Base-by-base conservation (phyloP, 1,140 invertebrate species). In the Ephestia elutella region DNA sequence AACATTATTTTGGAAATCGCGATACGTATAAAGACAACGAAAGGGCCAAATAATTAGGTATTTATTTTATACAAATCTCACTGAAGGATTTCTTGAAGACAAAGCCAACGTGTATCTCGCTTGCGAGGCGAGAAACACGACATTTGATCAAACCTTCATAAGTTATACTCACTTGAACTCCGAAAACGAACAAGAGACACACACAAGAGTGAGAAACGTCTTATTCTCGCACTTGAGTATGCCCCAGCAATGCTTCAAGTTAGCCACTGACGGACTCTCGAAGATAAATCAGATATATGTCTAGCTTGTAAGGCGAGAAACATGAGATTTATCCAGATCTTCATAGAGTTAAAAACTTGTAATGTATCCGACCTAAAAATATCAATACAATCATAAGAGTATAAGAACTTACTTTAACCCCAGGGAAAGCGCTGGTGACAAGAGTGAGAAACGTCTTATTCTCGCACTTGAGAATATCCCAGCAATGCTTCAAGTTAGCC, bases 281-380 rank as follows among this genome's bases (percentile, higher is more conserved):
- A 96, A 81, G 95, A 96, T 13, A 98, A 86, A 21, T 96, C 96
- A 61, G 92, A 92, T 17, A 91, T 90, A 63, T 95, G 93, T 68
- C 94, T 91, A 3, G 96, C 95, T 92, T 95, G 88, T 68, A 98
- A 91, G 60, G 96, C 95, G 38, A 98, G 91, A 87, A 98, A 98
- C 96, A 98, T 98, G 15, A 98, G 90, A 90, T 98, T 96, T 63
- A 98, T 96, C 97, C 96, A 98, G 54, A 95, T n/a, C n/a, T 25
- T 25, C 7, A 25, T 25, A 25, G 21, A 7, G n/a, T n/a, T n/a
- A n/a, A n/a, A n/a, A n/a, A n/a, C n/a, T n/a, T n/a, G n/a, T n/a
- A n/a, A n/a, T n/a, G n/a, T n/a, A n/a, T n/a, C n/a, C n/a, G n/a
- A n/a, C n/a, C n/a, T n/a, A n/a, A n/a, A n/a, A n/a, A n/a, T n/a